Evolutionary conservation across 1,140 invertebrate species (phyloP).

Genomic region (Drosophila takahashii): DNA sequence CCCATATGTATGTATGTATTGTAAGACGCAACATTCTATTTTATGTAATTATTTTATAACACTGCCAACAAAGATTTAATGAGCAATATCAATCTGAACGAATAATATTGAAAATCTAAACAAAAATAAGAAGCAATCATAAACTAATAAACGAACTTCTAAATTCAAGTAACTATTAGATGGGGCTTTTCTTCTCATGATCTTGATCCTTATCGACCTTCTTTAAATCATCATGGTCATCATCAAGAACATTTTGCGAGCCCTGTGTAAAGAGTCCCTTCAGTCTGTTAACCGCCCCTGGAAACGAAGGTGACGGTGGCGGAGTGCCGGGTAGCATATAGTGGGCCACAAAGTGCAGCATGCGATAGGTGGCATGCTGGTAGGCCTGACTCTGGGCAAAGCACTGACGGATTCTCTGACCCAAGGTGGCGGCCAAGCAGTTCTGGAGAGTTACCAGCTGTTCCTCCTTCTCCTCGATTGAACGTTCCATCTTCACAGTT

Average conservation of each 20-base stretch:
- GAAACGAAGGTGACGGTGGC: conserved; percentile 33
- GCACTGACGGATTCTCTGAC: conserved; percentile 66
- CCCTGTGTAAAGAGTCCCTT: conserved; percentile 31
- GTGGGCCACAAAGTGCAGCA: conserved; percentile 70
- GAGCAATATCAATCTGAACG: not conserved
- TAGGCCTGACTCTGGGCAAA: conserved; percentile 53
- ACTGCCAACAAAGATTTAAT: conserved; percentile 17
- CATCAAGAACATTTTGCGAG: not conserved
- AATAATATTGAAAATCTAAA: not conserved
- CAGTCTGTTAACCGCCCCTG: conserved; percentile 34
- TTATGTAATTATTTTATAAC: not conserved
- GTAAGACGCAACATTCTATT: too few relatives aligned
- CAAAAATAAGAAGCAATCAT: not conserved
- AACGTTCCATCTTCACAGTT: conserved; percentile 22
- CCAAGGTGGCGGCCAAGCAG: conserved; percentile 71
- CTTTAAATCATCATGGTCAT: not conserved
- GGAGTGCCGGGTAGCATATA: conserved; percentile 67
- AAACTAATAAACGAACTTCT: not conserved
- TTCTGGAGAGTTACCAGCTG: conserved; percentile 56
- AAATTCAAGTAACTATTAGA: not conserved
- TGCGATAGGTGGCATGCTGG: conserved; percentile 60
- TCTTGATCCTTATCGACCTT: not conserved
- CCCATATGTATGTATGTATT: too few relatives aligned
- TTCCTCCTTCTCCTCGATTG: conserved; percentile 35
- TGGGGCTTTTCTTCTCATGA: too few relatives aligned